Conservation (phyloP, 1,140 invertebrate genomes). For the Diachasma alloeum region DNA sequence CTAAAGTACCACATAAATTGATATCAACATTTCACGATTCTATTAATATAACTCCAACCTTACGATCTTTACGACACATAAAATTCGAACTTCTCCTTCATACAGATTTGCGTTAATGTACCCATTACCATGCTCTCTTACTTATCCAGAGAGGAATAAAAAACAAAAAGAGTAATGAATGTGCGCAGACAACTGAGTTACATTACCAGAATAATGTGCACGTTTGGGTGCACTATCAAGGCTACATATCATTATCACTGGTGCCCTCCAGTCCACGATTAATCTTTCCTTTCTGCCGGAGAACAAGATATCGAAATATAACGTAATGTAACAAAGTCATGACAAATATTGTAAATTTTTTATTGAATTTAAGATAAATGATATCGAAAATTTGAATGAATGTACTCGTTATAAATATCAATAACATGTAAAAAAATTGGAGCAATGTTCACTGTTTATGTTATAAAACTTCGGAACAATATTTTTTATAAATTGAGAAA, state of each 20-base stretch:
- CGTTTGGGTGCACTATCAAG: neutral
- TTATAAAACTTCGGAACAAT: neutral
- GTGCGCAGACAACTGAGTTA: neutral
- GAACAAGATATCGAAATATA: neutral
- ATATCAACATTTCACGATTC: neutral
- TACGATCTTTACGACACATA: conserved; percentile 1
- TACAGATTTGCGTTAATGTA: conserved; percentile 12
- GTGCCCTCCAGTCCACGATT: neutral
- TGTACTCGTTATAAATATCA: neutral
- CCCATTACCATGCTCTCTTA: conserved; percentile 5
- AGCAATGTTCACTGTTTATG: neutral
- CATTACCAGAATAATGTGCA: neutral
- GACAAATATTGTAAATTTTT: neutral
- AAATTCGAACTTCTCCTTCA: conserved; percentile 3
- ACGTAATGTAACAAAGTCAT: neutral
- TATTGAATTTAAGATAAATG: neutral
- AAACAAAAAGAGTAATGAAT: neutral
- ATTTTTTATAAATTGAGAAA: conserved; percentile 4
- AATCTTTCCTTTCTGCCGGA: neutral
- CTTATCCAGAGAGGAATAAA: neutral
- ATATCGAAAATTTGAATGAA: neutral
- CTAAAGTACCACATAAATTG: neutral
- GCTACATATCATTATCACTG: neutral
- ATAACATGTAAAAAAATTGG: neutral
- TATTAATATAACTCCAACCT: neutral